A percentile compares a stretch with the other conserved stretches of the same genome.
phyloP scores from a whole-genome alignment of 2,888 invertebrate genomes.

The Platerodrilus igneus region DNA sequence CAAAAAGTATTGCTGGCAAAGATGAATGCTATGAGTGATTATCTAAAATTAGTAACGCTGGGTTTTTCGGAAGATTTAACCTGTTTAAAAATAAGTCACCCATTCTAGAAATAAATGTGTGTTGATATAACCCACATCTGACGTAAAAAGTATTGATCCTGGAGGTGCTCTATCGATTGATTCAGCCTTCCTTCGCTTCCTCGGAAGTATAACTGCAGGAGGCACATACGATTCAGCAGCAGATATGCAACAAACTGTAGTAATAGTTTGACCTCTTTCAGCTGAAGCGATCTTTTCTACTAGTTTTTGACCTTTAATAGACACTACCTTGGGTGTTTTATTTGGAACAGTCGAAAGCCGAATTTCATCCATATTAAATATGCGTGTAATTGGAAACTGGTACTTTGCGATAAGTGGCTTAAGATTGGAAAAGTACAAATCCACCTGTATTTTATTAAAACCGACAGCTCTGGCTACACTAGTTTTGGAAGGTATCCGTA shows the following conservation, averaged over 20 bases:
- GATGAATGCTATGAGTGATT: conserved; percentile 12
- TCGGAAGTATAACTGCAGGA: conserved; percentile 28
- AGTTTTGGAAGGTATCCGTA: too few species aligned
- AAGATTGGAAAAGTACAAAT: too few species aligned
- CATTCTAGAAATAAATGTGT: conserved; percentile 17
- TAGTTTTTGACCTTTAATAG: conserved; percentile 1
- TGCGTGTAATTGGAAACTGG: too few species aligned
- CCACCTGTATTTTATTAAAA: too few species aligned
- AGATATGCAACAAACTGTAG: conserved; percentile 19
- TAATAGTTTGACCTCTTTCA: conserved; percentile 9
- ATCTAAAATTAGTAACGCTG: conserved; percentile 15
- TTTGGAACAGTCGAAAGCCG: conserved; percentile 1
- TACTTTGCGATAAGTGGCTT: too few species aligned
- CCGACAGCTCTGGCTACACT: too few species aligned
- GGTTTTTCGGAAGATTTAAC: conserved; percentile 8
- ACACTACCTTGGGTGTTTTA: background rate
- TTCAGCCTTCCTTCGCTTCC: conserved; percentile 25
- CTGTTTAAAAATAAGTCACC: conserved; percentile 14
- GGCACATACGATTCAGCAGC: conserved; percentile 27
- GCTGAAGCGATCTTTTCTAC: conserved; percentile 1
- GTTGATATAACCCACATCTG: conserved; percentile 17
- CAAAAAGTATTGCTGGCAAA: conserved; percentile 12
- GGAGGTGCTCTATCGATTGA: conserved; percentile 19
- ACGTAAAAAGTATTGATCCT: conserved; percentile 8
- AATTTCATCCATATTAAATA: background rate